phyloP scores from a whole-genome alignment of 2,888 invertebrate species.

The Macaria liturata region DNA sequence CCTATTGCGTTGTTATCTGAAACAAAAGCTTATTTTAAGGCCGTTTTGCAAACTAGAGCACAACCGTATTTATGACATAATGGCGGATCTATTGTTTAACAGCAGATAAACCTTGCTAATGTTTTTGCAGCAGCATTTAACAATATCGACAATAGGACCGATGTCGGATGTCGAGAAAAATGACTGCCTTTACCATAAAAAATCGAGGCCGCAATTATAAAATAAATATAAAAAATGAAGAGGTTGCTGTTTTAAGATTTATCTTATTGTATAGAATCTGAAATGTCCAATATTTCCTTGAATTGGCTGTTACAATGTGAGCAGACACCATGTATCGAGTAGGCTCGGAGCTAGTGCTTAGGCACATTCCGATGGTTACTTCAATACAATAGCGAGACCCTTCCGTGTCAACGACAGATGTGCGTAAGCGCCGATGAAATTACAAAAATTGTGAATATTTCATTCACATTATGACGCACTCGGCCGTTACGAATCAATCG shows the following conservation, averaged over 20 bases:
- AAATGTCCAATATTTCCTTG: too few species aligned
- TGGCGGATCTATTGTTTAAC: slow-evolving; percentile 51
- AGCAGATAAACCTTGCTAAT: slow-evolving; percentile 66
- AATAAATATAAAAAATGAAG: slow-evolving; percentile 33
- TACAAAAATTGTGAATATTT: slow-evolving; percentile 81
- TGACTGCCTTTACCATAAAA: slow-evolving; percentile 55
- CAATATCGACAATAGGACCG: slow-evolving; percentile 55
- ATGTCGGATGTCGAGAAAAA: slow-evolving; percentile 54
- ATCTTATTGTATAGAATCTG: too few species aligned
- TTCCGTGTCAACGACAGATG: slow-evolving; percentile 79
- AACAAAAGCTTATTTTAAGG: slow-evolving; percentile 60
- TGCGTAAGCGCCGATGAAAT: slow-evolving; percentile 67
- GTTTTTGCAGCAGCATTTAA: slow-evolving; percentile 61
- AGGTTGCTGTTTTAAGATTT: slow-evolving; percentile 29
- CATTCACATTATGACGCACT: slow-evolving; percentile 76
- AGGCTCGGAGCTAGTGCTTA: slow-evolving; percentile 1
- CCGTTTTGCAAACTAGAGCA: slow-evolving; percentile 69
- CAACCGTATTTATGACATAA: slow-evolving; percentile 63
- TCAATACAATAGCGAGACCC: slow-evolving; percentile 57
- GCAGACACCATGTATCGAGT: too few species aligned
- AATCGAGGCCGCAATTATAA: slow-evolving; percentile 48
- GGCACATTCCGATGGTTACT: slow-evolving; percentile 42
- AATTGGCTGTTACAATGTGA: too few species aligned
- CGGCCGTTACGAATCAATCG: slow-evolving; percentile 82
- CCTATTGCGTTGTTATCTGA: slow-evolving; percentile 64